These are phyloP conservation scores for Bicyclus anynana DNA, from an alignment of 1,140 invertebrate genomes.

Conservation along the genomic window DNA sequence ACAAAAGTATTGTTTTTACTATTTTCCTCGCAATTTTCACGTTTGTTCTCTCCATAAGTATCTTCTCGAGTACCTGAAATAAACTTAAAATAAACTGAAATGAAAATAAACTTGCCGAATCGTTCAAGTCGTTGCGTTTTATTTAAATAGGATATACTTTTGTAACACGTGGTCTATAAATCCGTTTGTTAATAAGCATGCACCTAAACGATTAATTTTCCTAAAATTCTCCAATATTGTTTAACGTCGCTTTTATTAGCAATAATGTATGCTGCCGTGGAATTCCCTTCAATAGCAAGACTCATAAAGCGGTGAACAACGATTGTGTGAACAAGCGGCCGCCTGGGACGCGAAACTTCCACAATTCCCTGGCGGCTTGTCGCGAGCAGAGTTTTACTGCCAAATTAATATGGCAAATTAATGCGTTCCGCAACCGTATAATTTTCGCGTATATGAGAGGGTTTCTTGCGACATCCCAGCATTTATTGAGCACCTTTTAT, in stretches of 20 bases:
- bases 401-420: slow-evolving; percentile 79
- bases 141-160: no score
- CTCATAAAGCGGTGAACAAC: slow-evolving; percentile 56
- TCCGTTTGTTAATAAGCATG: no score
- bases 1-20: no score
- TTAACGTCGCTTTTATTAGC: slow-evolving; percentile 45
- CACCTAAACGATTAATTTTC: slow-evolving; percentile 26
- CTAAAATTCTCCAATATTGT: slow-evolving; percentile 7
- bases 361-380: slow-evolving; percentile 63
- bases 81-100: no score
- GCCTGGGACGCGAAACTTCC: slow-evolving; percentile 63
- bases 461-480: slow-evolving; percentile 63
- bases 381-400: slow-evolving; percentile 76
- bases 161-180: no score
- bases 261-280: slow-evolving; percentile 47
- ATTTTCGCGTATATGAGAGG: slow-evolving; percentile 60
- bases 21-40: no score
- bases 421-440: slow-evolving; percentile 72
- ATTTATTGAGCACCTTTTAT: slow-evolving; percentile 37
- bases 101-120: no score
- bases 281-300: slow-evolving; percentile 54
- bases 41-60: no score
- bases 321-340: slow-evolving; percentile 67
- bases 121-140: no score
- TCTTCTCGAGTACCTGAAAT: no score